Conservation (phyloP, 1,140 invertebrate species). For the Octopus bimaculoides region DNA sequence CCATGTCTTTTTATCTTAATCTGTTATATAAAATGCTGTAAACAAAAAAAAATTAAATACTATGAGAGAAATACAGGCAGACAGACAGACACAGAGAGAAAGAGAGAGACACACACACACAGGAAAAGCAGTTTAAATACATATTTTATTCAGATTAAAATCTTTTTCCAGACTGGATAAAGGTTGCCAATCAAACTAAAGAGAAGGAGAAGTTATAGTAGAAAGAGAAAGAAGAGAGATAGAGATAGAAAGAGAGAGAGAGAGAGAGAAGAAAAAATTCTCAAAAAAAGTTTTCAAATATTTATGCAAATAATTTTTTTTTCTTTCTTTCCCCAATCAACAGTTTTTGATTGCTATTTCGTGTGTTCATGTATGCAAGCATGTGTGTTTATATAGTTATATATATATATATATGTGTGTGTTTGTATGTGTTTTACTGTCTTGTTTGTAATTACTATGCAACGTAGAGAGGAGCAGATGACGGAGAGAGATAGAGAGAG, state of each 20-base stretch:
- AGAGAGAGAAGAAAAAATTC: not conserved
- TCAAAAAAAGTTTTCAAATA: not conserved
- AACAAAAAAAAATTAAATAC: not conserved
- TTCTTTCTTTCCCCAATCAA: conserved; percentile 5
- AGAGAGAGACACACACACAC: not conserved
- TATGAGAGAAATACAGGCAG: not conserved
- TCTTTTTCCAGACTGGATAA: conserved; percentile 3
- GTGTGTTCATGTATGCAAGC: not conserved
- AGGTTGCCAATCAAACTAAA: conserved; percentile 2
- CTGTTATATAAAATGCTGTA: not conserved
- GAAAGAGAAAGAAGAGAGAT: not conserved
- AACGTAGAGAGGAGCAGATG: no score
- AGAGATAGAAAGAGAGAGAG: not conserved
- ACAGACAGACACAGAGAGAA: not conserved
- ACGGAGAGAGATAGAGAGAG: not conserved
- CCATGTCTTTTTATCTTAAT: no score
- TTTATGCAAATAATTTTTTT: not conserved
- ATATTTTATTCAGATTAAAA: conserved; percentile 15
- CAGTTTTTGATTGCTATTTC: conserved; percentile 6
- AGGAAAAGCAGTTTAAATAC: conserved; percentile 14
- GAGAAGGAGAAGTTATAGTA: not conserved
- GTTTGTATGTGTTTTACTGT: no score
- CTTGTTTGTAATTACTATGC: no score
- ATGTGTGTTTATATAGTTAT: no score
- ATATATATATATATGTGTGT: no score